Conservation (phyloP, 2,113 vertebrate genomes). For the Anthoscopus minutus region DNA sequence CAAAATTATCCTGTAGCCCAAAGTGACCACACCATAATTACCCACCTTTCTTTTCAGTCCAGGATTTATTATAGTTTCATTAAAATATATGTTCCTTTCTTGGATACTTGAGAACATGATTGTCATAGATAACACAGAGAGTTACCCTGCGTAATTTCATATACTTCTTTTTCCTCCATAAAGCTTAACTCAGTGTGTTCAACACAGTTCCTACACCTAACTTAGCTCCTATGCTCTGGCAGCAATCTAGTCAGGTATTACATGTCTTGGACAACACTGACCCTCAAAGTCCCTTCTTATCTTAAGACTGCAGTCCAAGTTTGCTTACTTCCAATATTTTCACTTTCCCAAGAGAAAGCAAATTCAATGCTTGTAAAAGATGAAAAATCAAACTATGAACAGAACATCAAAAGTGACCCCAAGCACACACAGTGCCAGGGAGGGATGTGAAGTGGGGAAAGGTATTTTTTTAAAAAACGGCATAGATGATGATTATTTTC, state of each 20-base stretch:
- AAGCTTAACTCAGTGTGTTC: not conserved
- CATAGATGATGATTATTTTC: not conserved
- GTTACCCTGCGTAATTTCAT: not conserved
- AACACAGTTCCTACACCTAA: not conserved
- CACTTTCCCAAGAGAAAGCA: not conserved
- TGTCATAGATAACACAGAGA: not conserved
- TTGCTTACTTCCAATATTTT: not conserved
- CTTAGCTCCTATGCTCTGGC: not conserved
- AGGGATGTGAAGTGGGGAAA: fast-evolving
- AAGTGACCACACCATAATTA: not conserved
- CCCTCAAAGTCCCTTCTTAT: not conserved
- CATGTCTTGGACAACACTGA: not conserved
- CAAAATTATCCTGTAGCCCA: not conserved
- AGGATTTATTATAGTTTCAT: not conserved
- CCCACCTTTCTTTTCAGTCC: not conserved
- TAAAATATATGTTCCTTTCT: not conserved
- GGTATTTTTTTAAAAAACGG: too few relatives aligned
- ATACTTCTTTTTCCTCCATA: not conserved
- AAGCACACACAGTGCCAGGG: fast-evolving
- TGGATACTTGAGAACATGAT: not conserved
- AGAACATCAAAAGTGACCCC: not conserved
- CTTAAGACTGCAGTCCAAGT: not conserved
- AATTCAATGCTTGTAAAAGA: not conserved
- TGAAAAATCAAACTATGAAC: not conserved
- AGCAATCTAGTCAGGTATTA: not conserved